Evolutionary conservation across 2,113 vertebrate species (phyloP), one percentile per base, ranked within the genome.

Genomic region (Todiramphus saurophagus): DNA sequence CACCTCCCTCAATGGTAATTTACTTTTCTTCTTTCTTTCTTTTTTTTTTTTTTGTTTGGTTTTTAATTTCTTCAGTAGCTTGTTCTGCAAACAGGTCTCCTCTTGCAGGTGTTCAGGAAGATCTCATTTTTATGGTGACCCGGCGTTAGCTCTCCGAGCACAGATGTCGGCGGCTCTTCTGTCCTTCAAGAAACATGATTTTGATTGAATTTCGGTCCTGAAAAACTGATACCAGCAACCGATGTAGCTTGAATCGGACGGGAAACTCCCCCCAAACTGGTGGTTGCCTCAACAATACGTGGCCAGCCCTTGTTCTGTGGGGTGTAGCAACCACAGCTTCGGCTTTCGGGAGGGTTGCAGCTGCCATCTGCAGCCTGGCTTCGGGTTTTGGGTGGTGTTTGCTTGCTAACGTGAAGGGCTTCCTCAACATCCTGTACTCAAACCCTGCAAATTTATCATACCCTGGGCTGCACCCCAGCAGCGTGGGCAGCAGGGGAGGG

Each of bases 51-150:
- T 19, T 9, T 20, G 18, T 46, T 46, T 20, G 18, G 9, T 19
- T 56, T 70, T 70, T 80, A 9, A 51, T 51, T 51, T 51, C 50
- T 33, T 50, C 46, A 11, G 18, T 25, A 79, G 53, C 90, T 93
- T 21, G 39, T 90, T 93, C 90, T 69, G 75, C 76, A 50, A 73
- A 69, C 90, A 88, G 72, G 83, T 93, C 95, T 93, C 64, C 83
- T 96, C 92, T 70, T 90, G 90, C 96, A 93, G 92, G 75, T 94
- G 79, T 67, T 93, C 59, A 70, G 83, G 76, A 87, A 68, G 73
- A 67, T 55, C 43, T 90, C 39, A 41, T 90, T 66, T 93, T 80
- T 72, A 60, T 67, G 76, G 59, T 90, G 74, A 75, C 73, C 28
- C 0, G 4, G 15, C 4, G 0, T 30, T 37, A 63, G 50, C 62